Percentiles rank a stretch among this genome's conserved stretches.
These are phyloP conservation scores for Onychomys torridus DNA, from an alignment of 2,797 vertebrate genomes.

Conservation along the genomic window DNA sequence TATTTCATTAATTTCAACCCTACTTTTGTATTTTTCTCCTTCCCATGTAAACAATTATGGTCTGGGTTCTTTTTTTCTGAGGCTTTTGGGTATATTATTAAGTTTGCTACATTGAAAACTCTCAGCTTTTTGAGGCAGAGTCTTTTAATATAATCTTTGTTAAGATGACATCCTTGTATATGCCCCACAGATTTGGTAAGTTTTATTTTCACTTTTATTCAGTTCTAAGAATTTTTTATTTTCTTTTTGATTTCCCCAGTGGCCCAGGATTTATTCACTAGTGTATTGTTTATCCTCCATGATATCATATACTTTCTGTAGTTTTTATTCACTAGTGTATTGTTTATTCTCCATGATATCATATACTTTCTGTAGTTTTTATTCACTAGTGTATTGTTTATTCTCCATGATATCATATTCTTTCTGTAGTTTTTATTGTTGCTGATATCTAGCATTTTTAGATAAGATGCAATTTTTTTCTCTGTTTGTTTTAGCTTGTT, in stretches of 20 bases:
- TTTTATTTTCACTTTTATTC: neutral
- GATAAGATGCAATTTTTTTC: neutral
- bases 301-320: neutral
- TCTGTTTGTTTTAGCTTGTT: neutral
- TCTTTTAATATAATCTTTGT: neutral
- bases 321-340: too few relatives aligned
- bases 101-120: neutral
- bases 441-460: neutral
- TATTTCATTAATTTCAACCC: neutral
- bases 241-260: neutral
- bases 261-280: neutral
- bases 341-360: too few relatives aligned
- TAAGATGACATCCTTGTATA: neutral
- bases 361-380: neutral
- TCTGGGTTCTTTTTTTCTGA: neutral
- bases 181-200: neutral
- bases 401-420: too few relatives aligned
- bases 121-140: neutral
- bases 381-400: too few relatives aligned
- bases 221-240: neutral
- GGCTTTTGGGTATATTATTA: neutral
- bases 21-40: neutral
- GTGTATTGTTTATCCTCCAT: neutral
- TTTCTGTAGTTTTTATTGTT: neutral
- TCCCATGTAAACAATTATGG: neutral